Evolutionary conservation across 2,888 invertebrate species (phyloP).

Genomic region (Sinohyriopsis cumingii): DNA sequence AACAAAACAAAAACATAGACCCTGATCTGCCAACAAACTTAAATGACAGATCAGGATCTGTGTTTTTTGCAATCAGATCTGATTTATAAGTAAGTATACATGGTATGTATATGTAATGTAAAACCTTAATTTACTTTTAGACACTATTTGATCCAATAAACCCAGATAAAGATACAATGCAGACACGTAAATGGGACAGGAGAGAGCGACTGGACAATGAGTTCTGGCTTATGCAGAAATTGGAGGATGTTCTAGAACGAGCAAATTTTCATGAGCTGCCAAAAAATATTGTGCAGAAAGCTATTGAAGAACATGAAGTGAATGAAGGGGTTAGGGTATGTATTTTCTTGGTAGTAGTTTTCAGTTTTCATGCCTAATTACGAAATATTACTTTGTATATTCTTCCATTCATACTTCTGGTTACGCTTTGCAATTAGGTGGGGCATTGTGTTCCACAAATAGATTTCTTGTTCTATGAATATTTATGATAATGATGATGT

Average conservation of each 20-base stretch:
- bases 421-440: too few species aligned
- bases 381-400: background rate
- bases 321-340: constrained; percentile 64
- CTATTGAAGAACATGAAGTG: constrained; percentile 60
- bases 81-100: too few species aligned
- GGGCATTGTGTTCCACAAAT: too few species aligned
- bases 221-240: constrained; percentile 68
- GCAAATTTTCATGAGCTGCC: constrained; percentile 70
- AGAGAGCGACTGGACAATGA: constrained; percentile 69
- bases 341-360: background rate
- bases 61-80: too few species aligned
- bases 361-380: background rate
- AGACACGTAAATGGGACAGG: constrained; percentile 57
- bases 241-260: constrained; percentile 64
- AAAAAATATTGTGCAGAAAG: constrained; percentile 44
- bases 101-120: background rate
- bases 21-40: too few species aligned
- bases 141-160: constrained; percentile 69
- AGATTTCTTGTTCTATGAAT: too few species aligned
- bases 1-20: too few species aligned
- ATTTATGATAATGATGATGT: too few species aligned
- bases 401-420: too few species aligned
- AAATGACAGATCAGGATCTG: too few species aligned
- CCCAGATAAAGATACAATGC: constrained; percentile 70
- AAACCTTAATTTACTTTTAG: constrained; percentile 43